Evolutionary conservation across 2,113 vertebrate species (phyloP), one percentile per base, ranked within the genome.

Genomic region (Laterallus jamaicensis): DNA sequence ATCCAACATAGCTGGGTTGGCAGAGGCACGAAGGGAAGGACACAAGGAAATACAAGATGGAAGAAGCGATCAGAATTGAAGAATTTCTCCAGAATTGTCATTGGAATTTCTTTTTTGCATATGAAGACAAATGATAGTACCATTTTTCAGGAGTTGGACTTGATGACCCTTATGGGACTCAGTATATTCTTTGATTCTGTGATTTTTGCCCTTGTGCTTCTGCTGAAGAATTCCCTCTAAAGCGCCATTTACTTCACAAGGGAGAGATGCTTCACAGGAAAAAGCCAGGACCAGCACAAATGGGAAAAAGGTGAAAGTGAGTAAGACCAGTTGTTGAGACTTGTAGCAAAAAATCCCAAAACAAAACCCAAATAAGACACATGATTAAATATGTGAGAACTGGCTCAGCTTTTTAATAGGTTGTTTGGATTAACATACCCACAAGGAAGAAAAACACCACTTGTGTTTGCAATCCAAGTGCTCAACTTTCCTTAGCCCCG

Each of bases 351-450:
- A 88, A 90, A 29, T 6, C 9, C 52, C 63, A 6, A 75, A 82
- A 49, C 44, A 56, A 89, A 56, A 11, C 31, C 37, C 35, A 88
- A 88, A 86, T 63, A 75, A 92, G 79, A 42, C 40, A 63, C 24
- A 37, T 0, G 10, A 82, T 92, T 94, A 93, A 90, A 39, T 93
- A 83, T 59, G 82, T 94, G 96, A 92, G 95, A 96, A 96, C 60
- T 32, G 50, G 16, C 50, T 92, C 54, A 56, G 60, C 17, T 79
- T 25, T 90, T 90, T 68, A 78, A 40, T 29, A 62, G 8, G 7
- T 20, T 81, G 29, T 54, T 83, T 84, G 73, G 21, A 86, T 94
- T 83, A 93, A 71, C 68, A 88, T 76, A 78, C 10, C 62, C 49
- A 67, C 58, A 84, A 68, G 60, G 79, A 93, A 93, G 37, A 93